Conservation (phyloP, 2,113 vertebrate genomes). For the Phrynosoma platyrhinos region DNA sequence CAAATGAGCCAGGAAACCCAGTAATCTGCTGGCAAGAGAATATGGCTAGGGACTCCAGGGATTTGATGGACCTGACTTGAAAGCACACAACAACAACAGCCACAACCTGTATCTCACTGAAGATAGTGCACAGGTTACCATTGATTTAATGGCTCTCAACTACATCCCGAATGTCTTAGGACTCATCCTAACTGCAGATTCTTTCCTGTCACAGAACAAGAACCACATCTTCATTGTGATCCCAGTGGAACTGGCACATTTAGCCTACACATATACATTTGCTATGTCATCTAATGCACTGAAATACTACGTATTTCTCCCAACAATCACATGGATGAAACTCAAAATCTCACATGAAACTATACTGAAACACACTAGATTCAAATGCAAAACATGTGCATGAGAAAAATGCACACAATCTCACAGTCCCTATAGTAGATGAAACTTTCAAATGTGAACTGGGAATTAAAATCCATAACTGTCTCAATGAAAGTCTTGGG, state of each 20-base stretch:
- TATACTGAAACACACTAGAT: background rate
- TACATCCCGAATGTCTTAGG: background rate
- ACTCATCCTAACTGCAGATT: background rate
- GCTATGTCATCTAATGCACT: background rate
- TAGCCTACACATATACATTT: background rate
- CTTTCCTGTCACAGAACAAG: background rate
- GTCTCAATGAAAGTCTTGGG: background rate
- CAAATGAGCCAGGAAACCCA: background rate
- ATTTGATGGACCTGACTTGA: too few relatives aligned
- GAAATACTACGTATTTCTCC: too few relatives aligned
- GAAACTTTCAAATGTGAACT: background rate
- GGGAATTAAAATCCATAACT: background rate
- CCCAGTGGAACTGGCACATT: background rate
- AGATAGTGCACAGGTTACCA: background rate
- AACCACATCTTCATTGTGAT: background rate
- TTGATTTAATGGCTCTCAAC: background rate
- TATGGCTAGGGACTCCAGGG: background rate
- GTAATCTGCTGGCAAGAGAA: background rate
- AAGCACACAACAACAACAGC: too few relatives aligned
- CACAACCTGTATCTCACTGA: too few relatives aligned
- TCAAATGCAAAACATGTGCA: background rate
- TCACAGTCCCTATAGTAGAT: background rate
- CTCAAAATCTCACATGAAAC: background rate
- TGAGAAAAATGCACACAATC: background rate
- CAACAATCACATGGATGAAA: background rate